Conservation (phyloP, 2,888 invertebrate genomes). For the Morpho achilles region DNA sequence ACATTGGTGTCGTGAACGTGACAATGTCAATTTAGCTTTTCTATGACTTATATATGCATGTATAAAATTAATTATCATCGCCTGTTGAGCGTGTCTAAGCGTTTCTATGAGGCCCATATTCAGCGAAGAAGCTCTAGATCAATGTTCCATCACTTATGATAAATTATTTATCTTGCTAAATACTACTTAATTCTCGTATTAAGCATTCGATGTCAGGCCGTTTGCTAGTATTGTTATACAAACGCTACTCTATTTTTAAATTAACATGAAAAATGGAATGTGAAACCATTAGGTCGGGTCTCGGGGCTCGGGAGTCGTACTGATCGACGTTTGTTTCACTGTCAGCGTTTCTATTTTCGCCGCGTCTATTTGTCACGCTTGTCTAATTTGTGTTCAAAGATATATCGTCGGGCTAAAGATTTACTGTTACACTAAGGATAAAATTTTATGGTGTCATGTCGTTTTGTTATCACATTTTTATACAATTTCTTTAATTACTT, state of each 20-base stretch:
- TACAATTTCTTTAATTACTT: not conserved
- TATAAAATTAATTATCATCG: too few relatives aligned
- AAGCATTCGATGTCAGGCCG: conserved; percentile 2
- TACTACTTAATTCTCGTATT: too few relatives aligned
- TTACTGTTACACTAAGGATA: conserved; percentile 47
- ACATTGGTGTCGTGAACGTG: too few relatives aligned
- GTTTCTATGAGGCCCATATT: too few relatives aligned
- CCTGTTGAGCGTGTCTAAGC: too few relatives aligned
- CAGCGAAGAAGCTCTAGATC: too few relatives aligned
- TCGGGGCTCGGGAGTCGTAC: conserved; percentile 13
- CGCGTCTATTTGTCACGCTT: conserved; percentile 68
- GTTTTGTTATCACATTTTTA: not conserved
- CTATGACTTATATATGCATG: too few relatives aligned
- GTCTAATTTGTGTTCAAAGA: conserved; percentile 68
- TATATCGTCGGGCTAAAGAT: conserved; percentile 55
- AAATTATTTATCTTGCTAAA: too few relatives aligned
- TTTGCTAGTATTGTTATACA: conserved; percentile 27
- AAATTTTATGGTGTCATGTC: conserved; percentile 20
- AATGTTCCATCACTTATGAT: too few relatives aligned
- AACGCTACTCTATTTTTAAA: conserved; percentile 53
- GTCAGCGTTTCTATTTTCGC: conserved; percentile 68
- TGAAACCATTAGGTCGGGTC: conserved; percentile 49
- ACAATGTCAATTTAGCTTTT: too few relatives aligned
- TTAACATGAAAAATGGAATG: conserved; percentile 74
- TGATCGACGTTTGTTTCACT: conserved; percentile 67